Conservation (phyloP, 2,113 vertebrate species). For the Hippoglossus stenolepis region DNA sequence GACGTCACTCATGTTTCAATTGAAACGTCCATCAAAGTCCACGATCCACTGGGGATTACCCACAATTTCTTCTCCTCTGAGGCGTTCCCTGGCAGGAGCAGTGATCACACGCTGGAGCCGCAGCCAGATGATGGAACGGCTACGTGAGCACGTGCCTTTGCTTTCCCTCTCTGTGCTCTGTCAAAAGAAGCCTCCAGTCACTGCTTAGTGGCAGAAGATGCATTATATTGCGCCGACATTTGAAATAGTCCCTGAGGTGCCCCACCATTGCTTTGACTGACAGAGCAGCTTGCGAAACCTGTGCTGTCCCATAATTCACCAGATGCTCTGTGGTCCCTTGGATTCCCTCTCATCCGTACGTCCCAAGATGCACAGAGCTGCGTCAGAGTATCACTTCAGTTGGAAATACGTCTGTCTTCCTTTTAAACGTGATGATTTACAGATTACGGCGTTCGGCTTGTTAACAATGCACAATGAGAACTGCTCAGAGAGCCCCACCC, state of each 20-base stretch:
- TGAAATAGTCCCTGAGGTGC: slow-evolving; percentile 75
- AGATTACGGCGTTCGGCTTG: neutral
- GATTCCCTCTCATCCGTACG: slow-evolving; percentile 39
- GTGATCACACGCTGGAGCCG: slow-evolving; percentile 64
- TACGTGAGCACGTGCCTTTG: slow-evolving; percentile 59
- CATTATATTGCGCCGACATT: slow-evolving; percentile 80
- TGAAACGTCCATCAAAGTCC: slow-evolving; percentile 74
- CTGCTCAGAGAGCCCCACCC: neutral
- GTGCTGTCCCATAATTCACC: slow-evolving; percentile 78
- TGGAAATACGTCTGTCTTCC: neutral
- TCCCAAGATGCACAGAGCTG: slow-evolving; percentile 41
- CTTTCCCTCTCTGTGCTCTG: slow-evolving; percentile 73
- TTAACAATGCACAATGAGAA: neutral
- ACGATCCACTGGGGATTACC: slow-evolving; percentile 66
- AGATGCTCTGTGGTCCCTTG: slow-evolving; percentile 66
- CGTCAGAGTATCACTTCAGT: slow-evolving; percentile 11
- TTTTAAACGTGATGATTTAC: neutral
- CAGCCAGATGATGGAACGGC: slow-evolving; percentile 75
- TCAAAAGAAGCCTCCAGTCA: slow-evolving; percentile 77
- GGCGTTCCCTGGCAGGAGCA: slow-evolving; percentile 67
- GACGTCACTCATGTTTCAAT: slow-evolving; percentile 68
- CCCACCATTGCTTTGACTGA: slow-evolving; percentile 75
- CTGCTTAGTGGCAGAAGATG: slow-evolving; percentile 80
- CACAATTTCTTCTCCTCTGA: slow-evolving; percentile 65
- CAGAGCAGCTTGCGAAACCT: slow-evolving; percentile 71